Evolutionary conservation across 2,797 vertebrate species (phyloP).

Genomic region (Rhabdomys pumilio): DNA sequence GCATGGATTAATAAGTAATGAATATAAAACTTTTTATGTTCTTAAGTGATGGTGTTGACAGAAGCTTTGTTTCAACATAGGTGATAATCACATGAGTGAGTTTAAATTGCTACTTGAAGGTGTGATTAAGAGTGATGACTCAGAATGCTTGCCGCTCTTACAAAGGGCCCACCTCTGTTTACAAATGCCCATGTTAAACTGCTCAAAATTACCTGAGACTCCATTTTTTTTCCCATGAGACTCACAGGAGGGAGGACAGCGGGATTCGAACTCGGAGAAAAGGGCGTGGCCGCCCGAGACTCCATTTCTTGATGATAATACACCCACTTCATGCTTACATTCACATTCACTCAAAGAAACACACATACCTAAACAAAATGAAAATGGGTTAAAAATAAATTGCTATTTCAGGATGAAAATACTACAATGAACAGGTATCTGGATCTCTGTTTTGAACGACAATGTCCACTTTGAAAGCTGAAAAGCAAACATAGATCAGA

Average conservation of each 20-base stretch:
- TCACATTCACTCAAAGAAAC: background rate
- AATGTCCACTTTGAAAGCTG: background rate
- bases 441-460: background rate
- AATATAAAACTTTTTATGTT: background rate
- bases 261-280: too few species aligned
- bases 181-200: background rate
- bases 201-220: background rate
- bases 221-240: too few species aligned
- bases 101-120: background rate
- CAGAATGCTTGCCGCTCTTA: background rate
- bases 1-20: background rate
- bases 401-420: background rate
- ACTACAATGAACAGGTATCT: background rate
- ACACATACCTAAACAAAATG: background rate
- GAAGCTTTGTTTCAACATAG: background rate
- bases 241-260: too few species aligned
- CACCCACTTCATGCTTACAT: too few species aligned
- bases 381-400: background rate
- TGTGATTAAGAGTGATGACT: too few species aligned
- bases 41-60: background rate
- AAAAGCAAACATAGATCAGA: accelerated
- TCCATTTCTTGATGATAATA: too few species aligned
- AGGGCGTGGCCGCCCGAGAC: too few species aligned
- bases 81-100: background rate
- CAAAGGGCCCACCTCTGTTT: background rate